phyloP scores from a whole-genome alignment of 2,113 vertebrate genomes.

The Uropsilus gracilis region DNA sequence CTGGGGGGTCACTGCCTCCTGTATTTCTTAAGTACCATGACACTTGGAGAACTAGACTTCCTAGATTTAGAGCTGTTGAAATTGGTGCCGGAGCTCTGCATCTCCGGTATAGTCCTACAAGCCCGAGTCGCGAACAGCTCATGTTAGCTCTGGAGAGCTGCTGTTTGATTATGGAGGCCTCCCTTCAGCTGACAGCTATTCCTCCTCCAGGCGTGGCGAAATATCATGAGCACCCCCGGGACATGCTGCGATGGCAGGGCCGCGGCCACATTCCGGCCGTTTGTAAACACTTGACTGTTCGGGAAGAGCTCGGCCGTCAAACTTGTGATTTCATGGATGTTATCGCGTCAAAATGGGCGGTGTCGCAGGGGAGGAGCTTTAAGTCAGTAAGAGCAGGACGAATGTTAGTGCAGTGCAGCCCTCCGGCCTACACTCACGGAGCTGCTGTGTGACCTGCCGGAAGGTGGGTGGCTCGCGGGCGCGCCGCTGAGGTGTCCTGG shows the following conservation, averaged over 20 bases:
- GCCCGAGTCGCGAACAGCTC: neutral
- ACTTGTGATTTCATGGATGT: slow-evolving; percentile 21
- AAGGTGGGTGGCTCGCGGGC: neutral
- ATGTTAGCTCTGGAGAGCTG: neutral
- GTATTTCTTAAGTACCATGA: neutral
- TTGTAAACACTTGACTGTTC: slow-evolving; percentile 34
- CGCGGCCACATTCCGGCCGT: neutral
- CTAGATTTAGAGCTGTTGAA: neutral
- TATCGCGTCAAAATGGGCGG: too few species aligned
- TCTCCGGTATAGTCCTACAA: neutral
- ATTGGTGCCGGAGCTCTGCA: neutral
- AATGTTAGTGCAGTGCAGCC: too few species aligned
- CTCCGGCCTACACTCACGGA: neutral
- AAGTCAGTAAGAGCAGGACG: neutral
- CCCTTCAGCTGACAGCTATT: neutral
- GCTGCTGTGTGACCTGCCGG: neutral
- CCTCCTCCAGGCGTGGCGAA: neutral
- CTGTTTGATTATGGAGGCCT: slow-evolving; percentile 8
- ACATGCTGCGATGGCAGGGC: too few species aligned
- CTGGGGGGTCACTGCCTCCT: neutral
- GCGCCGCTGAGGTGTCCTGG: slow-evolving; percentile 19
- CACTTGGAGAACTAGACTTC: slow-evolving; percentile 7
- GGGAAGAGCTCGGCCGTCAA: neutral
- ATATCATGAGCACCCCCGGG: too few species aligned
- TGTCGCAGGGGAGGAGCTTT: neutral